Evolutionary conservation across 1,140 invertebrate genomes (phyloP).

Genomic region (Scaptomyza pallida): DNA sequence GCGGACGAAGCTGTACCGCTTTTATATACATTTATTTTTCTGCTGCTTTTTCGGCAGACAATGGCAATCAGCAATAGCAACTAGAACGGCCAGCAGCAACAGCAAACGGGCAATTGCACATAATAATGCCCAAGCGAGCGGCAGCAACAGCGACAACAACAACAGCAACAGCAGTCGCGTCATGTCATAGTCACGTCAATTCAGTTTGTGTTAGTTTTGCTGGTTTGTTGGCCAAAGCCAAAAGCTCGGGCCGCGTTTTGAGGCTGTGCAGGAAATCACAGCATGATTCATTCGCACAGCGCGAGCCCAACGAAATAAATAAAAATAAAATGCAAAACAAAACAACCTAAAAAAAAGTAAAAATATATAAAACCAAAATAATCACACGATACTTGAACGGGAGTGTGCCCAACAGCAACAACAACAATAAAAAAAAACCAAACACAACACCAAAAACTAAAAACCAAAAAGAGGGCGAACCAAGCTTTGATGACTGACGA

Average conservation of each 20-base stretch:
- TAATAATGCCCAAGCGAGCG: conserved; percentile 78
- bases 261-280: conserved; percentile 76
- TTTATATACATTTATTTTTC: conserved; percentile 73
- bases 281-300: conserved; percentile 74
- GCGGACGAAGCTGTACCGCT: conserved; percentile 71
- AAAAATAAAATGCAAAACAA: conserved; percentile 38
- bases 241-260: conserved; percentile 44
- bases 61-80: conserved; percentile 81
- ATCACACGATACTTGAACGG: conserved; percentile 66
- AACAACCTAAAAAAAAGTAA: conserved; percentile 26
- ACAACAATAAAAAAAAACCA: conserved; percentile 13
- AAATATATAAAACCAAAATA: conserved; percentile 57
- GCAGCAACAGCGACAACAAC: conserved; percentile 41
- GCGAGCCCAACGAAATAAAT: conserved; percentile 44
- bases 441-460: conserved; percentile 7
- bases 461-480: conserved; percentile 39
- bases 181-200: conserved; percentile 82
- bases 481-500: conserved; percentile 41
- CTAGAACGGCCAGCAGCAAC: conserved; percentile 74
- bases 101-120: conserved; percentile 76
- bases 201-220: conserved; percentile 61
- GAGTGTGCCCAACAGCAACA: conserved; percentile 33
- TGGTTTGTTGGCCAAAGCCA: conserved; percentile 59
- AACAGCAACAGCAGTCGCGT: conserved; percentile 56
- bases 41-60: conserved; percentile 80